A percentile compares a stretch with the other conserved stretches of the same genome.
Evolutionary conservation across 2,888 invertebrate genomes (phyloP).

Genomic region (Shargacucullia verbasci): DNA sequence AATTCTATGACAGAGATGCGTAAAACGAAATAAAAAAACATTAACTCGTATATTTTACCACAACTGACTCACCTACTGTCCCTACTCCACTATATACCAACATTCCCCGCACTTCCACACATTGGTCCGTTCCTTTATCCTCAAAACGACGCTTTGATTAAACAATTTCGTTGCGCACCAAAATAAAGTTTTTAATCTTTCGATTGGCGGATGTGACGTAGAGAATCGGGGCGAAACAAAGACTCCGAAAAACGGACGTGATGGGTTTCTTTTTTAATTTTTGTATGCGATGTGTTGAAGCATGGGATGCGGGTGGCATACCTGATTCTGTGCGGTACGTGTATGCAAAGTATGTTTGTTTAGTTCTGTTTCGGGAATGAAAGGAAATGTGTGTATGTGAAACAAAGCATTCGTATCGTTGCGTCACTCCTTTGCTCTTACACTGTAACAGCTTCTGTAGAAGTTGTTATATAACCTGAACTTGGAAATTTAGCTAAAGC

Average conservation of each 20-base stretch:
- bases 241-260: slow-evolving; percentile 32
- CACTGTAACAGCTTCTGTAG: too few species aligned
- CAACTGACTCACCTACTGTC: slow-evolving; percentile 31
- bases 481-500: too few species aligned
- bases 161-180: slow-evolving; percentile 59
- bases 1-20: too few species aligned
- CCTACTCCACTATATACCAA: slow-evolving; percentile 16
- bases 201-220: slow-evolving; percentile 51
- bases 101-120: slow-evolving; percentile 17
- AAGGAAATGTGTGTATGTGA: neutral
- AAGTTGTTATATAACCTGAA: too few species aligned
- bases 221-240: slow-evolving; percentile 49
- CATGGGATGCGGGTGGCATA: slow-evolving; percentile 33
- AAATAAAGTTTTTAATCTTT: slow-evolving; percentile 62
- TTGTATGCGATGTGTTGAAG: slow-evolving; percentile 14
- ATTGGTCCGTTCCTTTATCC: slow-evolving; percentile 48
- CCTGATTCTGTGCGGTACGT: slow-evolving; percentile 14
- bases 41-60: slow-evolving; percentile 4
- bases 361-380: neutral
- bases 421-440: too few species aligned
- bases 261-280: slow-evolving; percentile 26
- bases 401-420: too few species aligned
- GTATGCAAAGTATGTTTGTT: slow-evolving; percentile 3
- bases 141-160: slow-evolving; percentile 58
- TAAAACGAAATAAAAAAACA: neutral